Base-by-base conservation (phyloP, 2,113 vertebrate genomes). In the Dipodomys spectabilis region DNA sequence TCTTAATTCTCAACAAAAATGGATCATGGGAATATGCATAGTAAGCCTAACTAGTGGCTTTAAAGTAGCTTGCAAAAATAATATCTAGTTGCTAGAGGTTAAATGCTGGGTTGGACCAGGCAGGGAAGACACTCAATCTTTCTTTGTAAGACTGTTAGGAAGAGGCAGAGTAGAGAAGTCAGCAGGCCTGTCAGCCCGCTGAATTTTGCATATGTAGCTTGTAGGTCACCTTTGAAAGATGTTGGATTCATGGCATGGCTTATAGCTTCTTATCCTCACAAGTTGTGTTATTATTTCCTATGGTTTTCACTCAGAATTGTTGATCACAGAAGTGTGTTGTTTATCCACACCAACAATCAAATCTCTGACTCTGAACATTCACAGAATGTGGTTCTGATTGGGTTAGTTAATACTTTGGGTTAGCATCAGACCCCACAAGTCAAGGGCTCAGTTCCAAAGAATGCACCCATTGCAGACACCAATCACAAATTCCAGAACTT, bases 1-100 rank as follows among this genome's bases (percentile, higher is more conserved):
- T 95, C 64, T 64, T 90, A 64, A 67, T 94, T 72, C 65, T 74
- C 28, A 93, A 60, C 64, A 80, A 77, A 64, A 79, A 69, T 16
- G 6, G 30, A 13, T 81, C 25, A 18, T 75, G n/a, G 74, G 69
- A 71, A 95, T 88, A 92, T 85, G 23, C 75, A 12, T 39, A 6
- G 53, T 39, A 72, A 67, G 15, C 60, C 16, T 85, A 87, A n/a
- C 30, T 82, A 16, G 27, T 20, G 32, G 64, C 74, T 68, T 39
- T 53, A 53, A 92, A 49, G 27, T 79, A 72, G 62, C 22, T 64
- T 67, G 16, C 39, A 67, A 69, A 28, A 62, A 80, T 18, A 44
- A 44, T 28, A 25, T 71, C n/a, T 84, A 72, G 73, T 60, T 79
- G 75, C 60, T 30, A 62, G 23, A 84, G 35, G 53, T n/a, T 87